These are phyloP conservation scores for Bradysia coprophila DNA, from an alignment of 1,140 invertebrate species.

Conservation along the genomic window DNA sequence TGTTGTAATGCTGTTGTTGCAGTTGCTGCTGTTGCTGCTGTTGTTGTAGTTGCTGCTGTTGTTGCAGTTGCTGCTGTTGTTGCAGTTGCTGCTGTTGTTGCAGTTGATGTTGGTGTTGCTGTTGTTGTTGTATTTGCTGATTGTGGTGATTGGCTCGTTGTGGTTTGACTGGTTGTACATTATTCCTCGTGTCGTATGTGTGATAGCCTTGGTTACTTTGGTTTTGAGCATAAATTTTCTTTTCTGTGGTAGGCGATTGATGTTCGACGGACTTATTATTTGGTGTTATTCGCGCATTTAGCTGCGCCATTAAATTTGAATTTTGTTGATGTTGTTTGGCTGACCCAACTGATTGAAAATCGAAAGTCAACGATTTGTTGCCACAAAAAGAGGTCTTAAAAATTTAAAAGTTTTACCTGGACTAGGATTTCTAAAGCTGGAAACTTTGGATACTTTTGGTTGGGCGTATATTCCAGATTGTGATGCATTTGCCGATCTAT, in stretches of 20 bases:
- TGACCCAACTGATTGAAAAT: background rate
- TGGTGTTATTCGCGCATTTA: background rate
- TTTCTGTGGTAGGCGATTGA: background rate
- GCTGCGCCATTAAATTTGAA: background rate
- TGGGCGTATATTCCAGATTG: conserved; percentile 2
- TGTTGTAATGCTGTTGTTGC: background rate
- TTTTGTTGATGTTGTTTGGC: conserved; percentile 2
- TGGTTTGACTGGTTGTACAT: background rate
- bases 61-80: conserved; percentile 2
- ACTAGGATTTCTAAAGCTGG: conserved; percentile 1
- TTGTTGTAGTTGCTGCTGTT: conserved; percentile 1
- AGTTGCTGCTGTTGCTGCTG: conserved; percentile 3
- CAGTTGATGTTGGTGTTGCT: conserved; percentile 6
- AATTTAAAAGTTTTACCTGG: conserved; percentile 2
- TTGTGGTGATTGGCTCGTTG: background rate
- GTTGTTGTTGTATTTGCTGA: conserved; percentile 7
- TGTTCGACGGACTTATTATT: background rate
- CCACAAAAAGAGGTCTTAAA: too few species aligned
- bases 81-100: conserved; percentile 6
- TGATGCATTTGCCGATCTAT: background rate
- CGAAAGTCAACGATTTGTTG: background rate
- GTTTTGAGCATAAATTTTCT: background rate
- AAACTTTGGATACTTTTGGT: conserved; percentile 2
- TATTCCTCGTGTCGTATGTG: background rate
- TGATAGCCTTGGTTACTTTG: background rate